Evolutionary conservation across 1,140 invertebrate species (phyloP), one percentile per base, ranked within the genome.

Genomic region (Coelopa frigida): DNA sequence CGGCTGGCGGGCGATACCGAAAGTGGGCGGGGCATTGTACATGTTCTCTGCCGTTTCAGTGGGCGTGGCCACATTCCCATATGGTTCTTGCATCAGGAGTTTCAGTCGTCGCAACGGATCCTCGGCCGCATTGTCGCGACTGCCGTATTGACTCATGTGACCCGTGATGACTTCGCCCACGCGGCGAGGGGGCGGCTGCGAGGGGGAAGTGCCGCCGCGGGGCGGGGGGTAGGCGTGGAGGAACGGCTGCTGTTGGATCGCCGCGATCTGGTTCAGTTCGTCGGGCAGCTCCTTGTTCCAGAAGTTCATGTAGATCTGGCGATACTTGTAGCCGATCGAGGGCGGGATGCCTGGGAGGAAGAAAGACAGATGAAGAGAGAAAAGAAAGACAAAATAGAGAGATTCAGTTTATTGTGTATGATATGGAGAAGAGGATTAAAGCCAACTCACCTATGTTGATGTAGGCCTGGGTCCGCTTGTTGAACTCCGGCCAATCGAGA

Each of bases 401-500:
- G 12, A 23, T n/a, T 15, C 27, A 18, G 12, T 3, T 2, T 48
- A n/a, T 36, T 36, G 33, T 36, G n/a, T 36, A 18, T 36, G 27
- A 33, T n/a, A 7, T 15, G n/a, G n/a, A n/a, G n/a, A n/a, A n/a
- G n/a, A n/a, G n/a, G n/a, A 27, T 5, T 8, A 29, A 29, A 14
- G 8, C 29, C 6, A 18, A 63, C 73, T 78, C 75, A 89, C 87
- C 83, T 35, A 91, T 70, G 70, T 81, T 79, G 18, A 90, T 72
- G 70, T 86, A 91, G 12, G 77, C 77, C 58, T 87, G 83, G 50
- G 83, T 77, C 2, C 73, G 69, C 3, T 73, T 66, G 54, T 85
- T 82, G 54, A 87, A 93, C 43, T 82, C 78, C 0, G 85, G 85
- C 89, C 89, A 92, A 32, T 85, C 80, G 7, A 82, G 62, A 38